phyloP scores from a whole-genome alignment of 30 jellyfish, hydroid and myxozoan species.

The Chrysaora quinquecirrha region DNA sequence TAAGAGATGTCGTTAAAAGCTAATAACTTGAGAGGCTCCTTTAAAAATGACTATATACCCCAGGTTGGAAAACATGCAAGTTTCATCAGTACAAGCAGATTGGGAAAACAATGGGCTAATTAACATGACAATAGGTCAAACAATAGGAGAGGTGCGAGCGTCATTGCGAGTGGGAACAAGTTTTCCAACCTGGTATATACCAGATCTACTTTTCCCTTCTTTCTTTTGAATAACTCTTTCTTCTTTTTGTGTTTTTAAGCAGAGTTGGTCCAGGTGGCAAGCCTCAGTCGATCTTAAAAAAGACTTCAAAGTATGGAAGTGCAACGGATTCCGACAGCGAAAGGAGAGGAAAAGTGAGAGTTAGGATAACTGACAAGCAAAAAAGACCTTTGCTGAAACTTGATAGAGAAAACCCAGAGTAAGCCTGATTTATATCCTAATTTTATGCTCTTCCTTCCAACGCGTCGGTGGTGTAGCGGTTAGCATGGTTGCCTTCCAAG shows the following conservation, averaged over 20 bases:
- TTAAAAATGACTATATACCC: no score
- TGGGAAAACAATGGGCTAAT: no score
- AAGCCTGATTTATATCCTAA: background rate
- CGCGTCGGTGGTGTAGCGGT: slow-evolving; percentile 92
- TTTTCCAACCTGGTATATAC: no score
- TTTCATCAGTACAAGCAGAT: no score
- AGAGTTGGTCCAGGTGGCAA: slow-evolving; percentile 90
- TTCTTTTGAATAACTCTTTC: background rate
- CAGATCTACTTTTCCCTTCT: no score
- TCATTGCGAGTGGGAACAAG: no score
- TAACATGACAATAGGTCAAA: no score
- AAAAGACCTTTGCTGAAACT: slow-evolving; percentile 67
- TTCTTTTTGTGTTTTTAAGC: slow-evolving; percentile 13
- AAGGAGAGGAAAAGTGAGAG: slow-evolving; percentile 71
- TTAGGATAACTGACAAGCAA: slow-evolving; percentile 68
- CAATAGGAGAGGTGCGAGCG: no score
- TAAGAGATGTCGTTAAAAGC: no score
- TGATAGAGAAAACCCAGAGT: slow-evolving; percentile 69
- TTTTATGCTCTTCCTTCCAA: background rate
- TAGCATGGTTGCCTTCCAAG: slow-evolving; percentile 89
- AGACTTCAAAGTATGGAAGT: slow-evolving; percentile 82
- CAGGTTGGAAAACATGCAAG: no score
- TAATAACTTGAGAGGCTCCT: no score
- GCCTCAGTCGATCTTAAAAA: slow-evolving; percentile 82
- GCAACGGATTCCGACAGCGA: slow-evolving; percentile 77